These are phyloP conservation scores for Drosophila kepulauana DNA, from an alignment of 1,140 invertebrate genomes.

Conservation along the genomic window DNA sequence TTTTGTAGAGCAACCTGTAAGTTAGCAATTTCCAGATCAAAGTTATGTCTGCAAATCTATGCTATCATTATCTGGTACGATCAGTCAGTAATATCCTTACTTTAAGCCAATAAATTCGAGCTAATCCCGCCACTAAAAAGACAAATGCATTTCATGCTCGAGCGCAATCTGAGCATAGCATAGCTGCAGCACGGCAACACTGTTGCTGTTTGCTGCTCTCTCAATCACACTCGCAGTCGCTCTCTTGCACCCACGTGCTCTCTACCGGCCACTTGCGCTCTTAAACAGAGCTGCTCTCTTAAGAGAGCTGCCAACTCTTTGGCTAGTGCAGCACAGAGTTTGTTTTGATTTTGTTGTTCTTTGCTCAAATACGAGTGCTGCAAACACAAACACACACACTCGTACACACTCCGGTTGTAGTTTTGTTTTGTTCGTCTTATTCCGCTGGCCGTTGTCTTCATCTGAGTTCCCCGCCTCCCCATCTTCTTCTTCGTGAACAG, in stretches of 20 bases:
- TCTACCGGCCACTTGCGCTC: constrained; percentile 29
- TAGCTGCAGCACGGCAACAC: constrained; percentile 74
- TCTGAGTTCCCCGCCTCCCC: neutral
- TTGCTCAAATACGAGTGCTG: constrained; percentile 12
- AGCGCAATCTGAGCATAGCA: constrained; percentile 39
- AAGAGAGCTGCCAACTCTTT: constrained; percentile 24
- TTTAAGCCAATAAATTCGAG: neutral
- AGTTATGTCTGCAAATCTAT: neutral
- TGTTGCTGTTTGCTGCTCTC: constrained; percentile 19
- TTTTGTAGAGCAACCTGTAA: too few relatives aligned
- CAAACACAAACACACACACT: constrained; percentile 17
- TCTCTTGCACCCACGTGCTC: constrained; percentile 3
- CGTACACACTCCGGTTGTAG: constrained; percentile 55
- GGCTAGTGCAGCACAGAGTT: constrained; percentile 6
- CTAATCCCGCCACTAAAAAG: neutral
- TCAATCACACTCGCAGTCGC: too few relatives aligned
- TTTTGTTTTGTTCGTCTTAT: constrained; percentile 80
- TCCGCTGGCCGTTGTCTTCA: constrained; percentile 46
- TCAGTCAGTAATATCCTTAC: neutral
- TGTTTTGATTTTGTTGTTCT: constrained; percentile 36
- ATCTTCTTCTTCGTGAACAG: constrained; percentile 11
- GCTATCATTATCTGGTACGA: neutral
- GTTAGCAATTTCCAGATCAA: too few relatives aligned
- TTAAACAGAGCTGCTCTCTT: constrained; percentile 24
- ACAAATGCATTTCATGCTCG: constrained; percentile 47